A percentile compares a stretch with the other conserved stretches of the same genome.
Conservation (phyloP, 2,888 invertebrate genomes). For the Drosophila anceps region DNA sequence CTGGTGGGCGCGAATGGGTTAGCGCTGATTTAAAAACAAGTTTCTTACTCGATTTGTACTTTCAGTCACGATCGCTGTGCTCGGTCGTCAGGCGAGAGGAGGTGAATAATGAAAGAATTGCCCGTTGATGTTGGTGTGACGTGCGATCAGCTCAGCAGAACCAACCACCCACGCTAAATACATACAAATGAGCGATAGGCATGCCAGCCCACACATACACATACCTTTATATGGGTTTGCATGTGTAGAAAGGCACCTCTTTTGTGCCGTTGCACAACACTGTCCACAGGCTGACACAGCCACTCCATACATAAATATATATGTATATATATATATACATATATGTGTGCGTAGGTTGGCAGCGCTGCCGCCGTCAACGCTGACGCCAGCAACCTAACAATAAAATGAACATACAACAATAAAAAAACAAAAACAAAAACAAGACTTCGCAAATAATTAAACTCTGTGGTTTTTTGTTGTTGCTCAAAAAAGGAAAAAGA, state of each 20-base stretch:
- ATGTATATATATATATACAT: not conserved
- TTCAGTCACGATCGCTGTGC: constrained; percentile 58
- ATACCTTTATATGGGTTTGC: not conserved
- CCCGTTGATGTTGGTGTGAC: constrained; percentile 2
- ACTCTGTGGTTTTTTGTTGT: constrained; percentile 28
- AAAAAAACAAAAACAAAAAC: constrained; percentile 12
- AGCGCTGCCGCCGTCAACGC: constrained; percentile 15
- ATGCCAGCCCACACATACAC: not conserved
- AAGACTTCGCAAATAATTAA: constrained; percentile 40
- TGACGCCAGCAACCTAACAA: constrained; percentile 36
- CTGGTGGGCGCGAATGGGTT: constrained; percentile 46
- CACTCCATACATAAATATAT: not conserved
- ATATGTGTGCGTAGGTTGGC: constrained; percentile 11
- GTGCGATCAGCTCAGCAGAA: constrained; percentile 27
- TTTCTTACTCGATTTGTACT: constrained; percentile 54
- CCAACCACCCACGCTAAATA: constrained; percentile 53
- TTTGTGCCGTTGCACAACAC: constrained; percentile 49
- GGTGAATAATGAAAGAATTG: constrained; percentile 4
- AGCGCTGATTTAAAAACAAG: constrained; percentile 60
- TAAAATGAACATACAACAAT: constrained; percentile 25
- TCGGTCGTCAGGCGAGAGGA: constrained; percentile 2
- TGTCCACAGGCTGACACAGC: constrained; percentile 50
- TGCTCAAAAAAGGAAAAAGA: constrained; percentile 58
- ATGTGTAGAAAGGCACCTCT: constrained; percentile 8
- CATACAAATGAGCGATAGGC: constrained; percentile 9